Conservation (phyloP, 1,140 invertebrate genomes). For the Drosophila neocordata region DNA sequence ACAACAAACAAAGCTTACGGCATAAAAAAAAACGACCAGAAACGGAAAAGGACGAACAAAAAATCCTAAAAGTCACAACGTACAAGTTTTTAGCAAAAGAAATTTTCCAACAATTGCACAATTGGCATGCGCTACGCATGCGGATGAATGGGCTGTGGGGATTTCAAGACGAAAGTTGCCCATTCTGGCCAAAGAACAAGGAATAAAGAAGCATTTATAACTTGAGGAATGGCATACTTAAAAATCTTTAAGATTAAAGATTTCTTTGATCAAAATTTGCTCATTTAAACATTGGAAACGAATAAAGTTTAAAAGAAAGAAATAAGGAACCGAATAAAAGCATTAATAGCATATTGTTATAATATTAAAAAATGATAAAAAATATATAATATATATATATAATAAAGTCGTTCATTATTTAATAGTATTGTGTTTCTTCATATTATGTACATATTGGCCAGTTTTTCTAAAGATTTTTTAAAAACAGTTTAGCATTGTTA, state of each 20-base stretch:
- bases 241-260: conserved; percentile 32
- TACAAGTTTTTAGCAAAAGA: conserved; percentile 66
- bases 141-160: conserved; percentile 56
- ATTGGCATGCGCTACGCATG: conserved; percentile 69
- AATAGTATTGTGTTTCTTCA: too few relatives aligned
- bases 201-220: conserved; percentile 11
- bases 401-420: too few relatives aligned
- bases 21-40: conserved; percentile 11
- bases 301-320: too few relatives aligned
- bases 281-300: too few relatives aligned
- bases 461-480: too few relatives aligned
- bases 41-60: conserved; percentile 32
- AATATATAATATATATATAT: too few relatives aligned
- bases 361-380: too few relatives aligned
- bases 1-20: conserved; percentile 51
- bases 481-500: too few relatives aligned
- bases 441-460: too few relatives aligned
- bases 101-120: conserved; percentile 75
- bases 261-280: too few relatives aligned
- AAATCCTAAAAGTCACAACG: conserved; percentile 53
- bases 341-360: too few relatives aligned
- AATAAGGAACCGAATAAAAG: too few relatives aligned
- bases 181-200: conserved; percentile 26
- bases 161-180: conserved; percentile 39
- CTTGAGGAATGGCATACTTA: conserved; percentile 2